Percentiles rank a stretch among this genome's conserved stretches.
Conservation (phyloP, 2,797 vertebrate genomes). For the Pantherophis alleghaniensis region DNA sequence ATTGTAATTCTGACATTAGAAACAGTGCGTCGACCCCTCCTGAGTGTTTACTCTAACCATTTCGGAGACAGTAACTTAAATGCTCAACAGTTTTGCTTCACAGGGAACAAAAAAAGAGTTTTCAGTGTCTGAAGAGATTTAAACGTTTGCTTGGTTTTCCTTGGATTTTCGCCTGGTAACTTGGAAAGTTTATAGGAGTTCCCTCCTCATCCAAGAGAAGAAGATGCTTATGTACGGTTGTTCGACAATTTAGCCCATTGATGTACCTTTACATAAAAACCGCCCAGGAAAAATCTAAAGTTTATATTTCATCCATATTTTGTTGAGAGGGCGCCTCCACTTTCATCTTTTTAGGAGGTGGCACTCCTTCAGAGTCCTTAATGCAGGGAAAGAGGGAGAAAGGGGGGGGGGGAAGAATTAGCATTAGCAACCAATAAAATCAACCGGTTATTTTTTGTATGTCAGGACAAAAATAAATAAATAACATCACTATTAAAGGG, state of each 20-base stretch:
- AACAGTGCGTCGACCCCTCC: conserved; percentile 94
- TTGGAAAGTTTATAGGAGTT: conserved; percentile 73
- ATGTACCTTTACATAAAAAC: conserved; percentile 74
- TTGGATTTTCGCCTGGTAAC: conserved; percentile 79
- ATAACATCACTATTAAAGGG: neutral
- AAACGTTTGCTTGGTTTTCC: conserved; percentile 69
- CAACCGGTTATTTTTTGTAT: neutral
- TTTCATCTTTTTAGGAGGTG: conserved; percentile 93
- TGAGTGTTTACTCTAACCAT: conserved; percentile 79
- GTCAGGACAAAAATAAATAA: neutral
- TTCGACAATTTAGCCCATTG: conserved; percentile 72
- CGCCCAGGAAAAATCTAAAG: conserved; percentile 62
- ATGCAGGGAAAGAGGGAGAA: conserved; percentile 44
- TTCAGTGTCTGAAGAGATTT: conserved; percentile 77
- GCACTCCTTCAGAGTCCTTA: conserved; percentile 90
- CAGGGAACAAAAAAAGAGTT: conserved; percentile 66
- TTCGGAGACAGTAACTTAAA: conserved; percentile 75
- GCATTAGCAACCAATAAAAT: conserved; percentile 35
- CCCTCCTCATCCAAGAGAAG: conserved; percentile 72
- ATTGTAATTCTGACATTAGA: conserved; percentile 89
- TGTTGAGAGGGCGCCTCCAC: conserved; percentile 84
- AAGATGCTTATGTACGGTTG: conserved; percentile 66
- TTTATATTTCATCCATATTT: conserved; percentile 90
- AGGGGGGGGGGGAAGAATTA: conserved; percentile 45
- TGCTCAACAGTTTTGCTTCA: conserved; percentile 73